These are phyloP conservation scores for Piaya cayana DNA, from an alignment of 2,113 vertebrate genomes.

Conservation along the genomic window DNA sequence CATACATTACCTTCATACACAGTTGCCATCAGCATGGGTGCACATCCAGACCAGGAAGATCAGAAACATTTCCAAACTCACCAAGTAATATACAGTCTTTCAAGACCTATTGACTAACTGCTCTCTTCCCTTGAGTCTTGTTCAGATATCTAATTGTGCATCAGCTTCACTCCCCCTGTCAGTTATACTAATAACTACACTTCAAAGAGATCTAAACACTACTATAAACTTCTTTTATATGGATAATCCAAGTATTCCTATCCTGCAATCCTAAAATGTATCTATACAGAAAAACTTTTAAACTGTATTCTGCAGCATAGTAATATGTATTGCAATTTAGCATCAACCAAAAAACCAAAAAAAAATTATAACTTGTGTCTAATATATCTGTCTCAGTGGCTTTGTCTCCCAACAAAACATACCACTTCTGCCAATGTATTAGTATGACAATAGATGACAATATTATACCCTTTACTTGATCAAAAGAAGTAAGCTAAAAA, in stretches of 20 bases:
- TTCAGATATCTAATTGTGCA: neutral
- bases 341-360: neutral
- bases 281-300: neutral
- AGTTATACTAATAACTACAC: neutral
- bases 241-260: neutral
- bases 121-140: neutral
- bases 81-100: neutral
- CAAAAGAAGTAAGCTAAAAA: neutral
- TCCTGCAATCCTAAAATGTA: neutral
- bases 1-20: fast-evolving
- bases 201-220: neutral
- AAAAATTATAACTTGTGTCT: neutral
- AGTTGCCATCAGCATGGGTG: neutral
- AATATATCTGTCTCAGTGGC: neutral
- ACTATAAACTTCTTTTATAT: neutral
- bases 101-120: neutral
- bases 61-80: neutral
- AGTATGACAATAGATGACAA: neutral
- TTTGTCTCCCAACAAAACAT: neutral
- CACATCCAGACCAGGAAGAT: neutral
- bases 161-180: neutral
- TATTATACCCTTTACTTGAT: neutral
- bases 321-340: neutral
- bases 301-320: neutral
- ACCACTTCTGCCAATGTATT: neutral